phyloP scores from a whole-genome alignment of 2,888 invertebrate species.

The Luperina testacea region DNA sequence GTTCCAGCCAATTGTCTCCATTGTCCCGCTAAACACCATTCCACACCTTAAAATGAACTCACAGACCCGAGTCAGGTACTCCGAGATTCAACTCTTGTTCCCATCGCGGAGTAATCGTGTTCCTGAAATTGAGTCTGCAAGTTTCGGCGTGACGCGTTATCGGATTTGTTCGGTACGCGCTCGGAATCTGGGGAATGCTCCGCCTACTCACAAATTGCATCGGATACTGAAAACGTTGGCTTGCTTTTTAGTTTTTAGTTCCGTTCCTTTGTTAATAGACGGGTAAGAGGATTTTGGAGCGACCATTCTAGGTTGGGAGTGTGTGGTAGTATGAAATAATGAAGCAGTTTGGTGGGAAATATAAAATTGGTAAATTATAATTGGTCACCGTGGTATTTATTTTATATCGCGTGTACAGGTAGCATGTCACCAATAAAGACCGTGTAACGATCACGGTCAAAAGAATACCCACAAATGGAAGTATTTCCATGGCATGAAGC shows the following conservation, averaged over 20 bases:
- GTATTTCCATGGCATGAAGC: constrained; percentile 30
- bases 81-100: constrained; percentile 74
- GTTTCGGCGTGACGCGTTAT: constrained; percentile 86
- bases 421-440: constrained; percentile 15
- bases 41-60: constrained; percentile 51
- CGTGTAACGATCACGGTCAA: constrained; percentile 35
- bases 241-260: constrained; percentile 49
- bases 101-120: constrained; percentile 83
- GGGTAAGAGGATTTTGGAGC: constrained; percentile 25
- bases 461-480: constrained; percentile 28
- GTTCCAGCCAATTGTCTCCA: constrained; percentile 1
- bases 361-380: no score
- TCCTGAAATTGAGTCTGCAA: constrained; percentile 85
- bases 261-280: constrained; percentile 43
- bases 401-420: no score
- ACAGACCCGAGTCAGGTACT: constrained; percentile 64
- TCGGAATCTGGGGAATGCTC: constrained; percentile 74
- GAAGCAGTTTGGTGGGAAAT: background rate
- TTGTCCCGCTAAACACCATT: constrained; percentile 15
- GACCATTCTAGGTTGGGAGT: background rate
- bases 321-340: background rate
- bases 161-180: constrained; percentile 87
- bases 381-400: background rate
- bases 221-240: constrained; percentile 57
- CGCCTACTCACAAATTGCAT: constrained; percentile 71